Evolutionary conservation across 2,797 vertebrate species (phyloP).

Genomic region (Enteromius trimaculatus): DNA sequence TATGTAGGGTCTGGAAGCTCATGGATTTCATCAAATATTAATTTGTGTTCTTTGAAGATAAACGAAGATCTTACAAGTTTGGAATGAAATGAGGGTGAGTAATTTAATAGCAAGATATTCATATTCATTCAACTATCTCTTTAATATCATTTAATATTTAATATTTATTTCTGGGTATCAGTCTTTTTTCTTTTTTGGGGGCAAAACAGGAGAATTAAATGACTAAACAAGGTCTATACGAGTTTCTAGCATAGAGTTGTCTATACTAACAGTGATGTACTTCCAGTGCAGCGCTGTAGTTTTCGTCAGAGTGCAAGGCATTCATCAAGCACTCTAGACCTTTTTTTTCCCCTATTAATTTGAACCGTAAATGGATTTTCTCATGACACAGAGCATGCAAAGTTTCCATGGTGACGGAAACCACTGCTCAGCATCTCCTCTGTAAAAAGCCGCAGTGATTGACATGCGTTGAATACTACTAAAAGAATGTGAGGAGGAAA

Average conservation of each 20-base stretch:
- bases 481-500: constrained; percentile 61
- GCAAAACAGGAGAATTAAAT: background rate
- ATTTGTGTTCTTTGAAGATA: background rate
- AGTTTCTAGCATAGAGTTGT: background rate
- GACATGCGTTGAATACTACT: constrained; percentile 61
- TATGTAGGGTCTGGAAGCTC: background rate
- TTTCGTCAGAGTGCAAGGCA: constrained; percentile 54
- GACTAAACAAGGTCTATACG: background rate
- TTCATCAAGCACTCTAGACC: constrained; percentile 55
- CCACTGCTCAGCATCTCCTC: constrained; percentile 58
- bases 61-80: background rate
- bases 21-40: background rate
- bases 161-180: background rate
- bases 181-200: background rate
- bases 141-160: too few relatives aligned
- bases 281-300: constrained; percentile 37
- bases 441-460: constrained; percentile 61
- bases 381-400: constrained; percentile 62
- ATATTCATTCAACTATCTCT: background rate
- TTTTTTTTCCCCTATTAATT: constrained; percentile 59
- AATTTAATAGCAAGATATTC: background rate
- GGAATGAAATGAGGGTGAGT: background rate
- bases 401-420: constrained; percentile 65
- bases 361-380: constrained; percentile 64
- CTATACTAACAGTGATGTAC: constrained; percentile 38